Percentiles rank a stretch among this genome's conserved stretches.
phyloP scores from a whole-genome alignment of 2,888 invertebrate genomes.

The Conops quadrifasciatus region DNA sequence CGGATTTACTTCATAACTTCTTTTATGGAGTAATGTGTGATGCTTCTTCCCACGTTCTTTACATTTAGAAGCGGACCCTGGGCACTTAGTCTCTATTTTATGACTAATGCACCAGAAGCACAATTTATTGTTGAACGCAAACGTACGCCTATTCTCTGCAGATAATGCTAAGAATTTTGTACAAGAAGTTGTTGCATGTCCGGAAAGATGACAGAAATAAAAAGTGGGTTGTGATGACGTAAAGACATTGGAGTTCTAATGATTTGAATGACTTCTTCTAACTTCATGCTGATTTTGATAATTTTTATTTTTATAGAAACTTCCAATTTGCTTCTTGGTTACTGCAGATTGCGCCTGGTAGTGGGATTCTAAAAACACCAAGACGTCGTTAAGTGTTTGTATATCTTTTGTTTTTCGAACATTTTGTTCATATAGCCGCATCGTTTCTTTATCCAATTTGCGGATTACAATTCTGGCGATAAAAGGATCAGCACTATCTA shows the following conservation, averaged over 20 bases:
- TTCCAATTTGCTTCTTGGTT: slow-evolving; percentile 11
- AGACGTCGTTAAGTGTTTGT: background rate
- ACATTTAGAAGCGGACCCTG: slow-evolving; percentile 1
- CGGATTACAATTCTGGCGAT: background rate
- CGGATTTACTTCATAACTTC: slow-evolving; percentile 10
- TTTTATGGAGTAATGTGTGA: slow-evolving; percentile 1
- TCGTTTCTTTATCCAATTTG: slow-evolving; percentile 2
- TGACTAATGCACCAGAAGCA: slow-evolving; percentile 15
- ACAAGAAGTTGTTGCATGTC: background rate
- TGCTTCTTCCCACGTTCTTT: slow-evolving; percentile 5
- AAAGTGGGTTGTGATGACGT: slow-evolving; percentile 12
- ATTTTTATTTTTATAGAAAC: slow-evolving; percentile 5
- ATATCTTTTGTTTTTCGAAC: background rate
- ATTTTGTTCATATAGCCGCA: background rate
- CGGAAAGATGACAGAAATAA: slow-evolving; percentile 9
- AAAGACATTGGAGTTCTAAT: background rate
- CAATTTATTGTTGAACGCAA: slow-evolving; percentile 16
- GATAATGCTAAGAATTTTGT: slow-evolving; percentile 11
- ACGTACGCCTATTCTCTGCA: slow-evolving; percentile 5
- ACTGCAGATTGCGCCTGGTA: background rate
- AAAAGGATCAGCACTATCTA: background rate
- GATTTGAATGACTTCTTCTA: background rate
- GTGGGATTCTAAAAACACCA: background rate
- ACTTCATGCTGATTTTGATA: background rate
- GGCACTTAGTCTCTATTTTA: slow-evolving; percentile 13